These are phyloP conservation scores for Xiphydria camelus DNA, from an alignment of 2,888 invertebrate species.

Conservation along the genomic window DNA sequence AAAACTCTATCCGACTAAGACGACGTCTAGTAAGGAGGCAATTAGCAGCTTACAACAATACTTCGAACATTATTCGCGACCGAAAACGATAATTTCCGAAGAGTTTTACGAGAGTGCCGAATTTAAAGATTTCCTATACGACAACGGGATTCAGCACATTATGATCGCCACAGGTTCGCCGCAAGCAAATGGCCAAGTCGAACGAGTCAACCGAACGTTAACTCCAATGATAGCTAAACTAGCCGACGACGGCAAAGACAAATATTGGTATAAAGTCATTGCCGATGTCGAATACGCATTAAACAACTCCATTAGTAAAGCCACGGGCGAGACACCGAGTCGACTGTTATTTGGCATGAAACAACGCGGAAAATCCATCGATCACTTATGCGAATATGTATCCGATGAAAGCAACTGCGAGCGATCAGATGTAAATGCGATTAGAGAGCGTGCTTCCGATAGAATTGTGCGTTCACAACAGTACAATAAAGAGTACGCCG, in stretches of 20 bases:
- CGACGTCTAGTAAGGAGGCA: slow-evolving; percentile 17
- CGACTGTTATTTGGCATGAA: slow-evolving; percentile 9
- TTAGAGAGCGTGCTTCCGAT: slow-evolving; percentile 10
- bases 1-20: slow-evolving; percentile 21
- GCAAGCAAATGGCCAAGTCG: slow-evolving; percentile 37
- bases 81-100: slow-evolving; percentile 28
- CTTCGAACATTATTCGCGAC: slow-evolving; percentile 21
- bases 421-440: slow-evolving; percentile 18
- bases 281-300: slow-evolving; percentile 9
- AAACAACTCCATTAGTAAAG: slow-evolving; percentile 10
- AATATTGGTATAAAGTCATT: slow-evolving; percentile 14
- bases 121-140: slow-evolving; percentile 27
- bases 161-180: slow-evolving; percentile 31
- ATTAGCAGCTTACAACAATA: slow-evolving; percentile 21
- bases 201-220: slow-evolving; percentile 23
- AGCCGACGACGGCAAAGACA: slow-evolving; percentile 3
- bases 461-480: slow-evolving; percentile 27
- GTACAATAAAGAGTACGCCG: slow-evolving; percentile 30
- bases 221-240: slow-evolving; percentile 28
- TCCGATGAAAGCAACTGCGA: background rate
- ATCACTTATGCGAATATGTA: slow-evolving; percentile 7
- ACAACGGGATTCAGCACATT: slow-evolving; percentile 24
- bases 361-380: slow-evolving; percentile 6
- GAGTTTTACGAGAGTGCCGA: slow-evolving; percentile 28
- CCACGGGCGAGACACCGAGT: slow-evolving; percentile 8